Conservation (phyloP, 2,113 vertebrate genomes). For the Spermophilus dauricus region DNA sequence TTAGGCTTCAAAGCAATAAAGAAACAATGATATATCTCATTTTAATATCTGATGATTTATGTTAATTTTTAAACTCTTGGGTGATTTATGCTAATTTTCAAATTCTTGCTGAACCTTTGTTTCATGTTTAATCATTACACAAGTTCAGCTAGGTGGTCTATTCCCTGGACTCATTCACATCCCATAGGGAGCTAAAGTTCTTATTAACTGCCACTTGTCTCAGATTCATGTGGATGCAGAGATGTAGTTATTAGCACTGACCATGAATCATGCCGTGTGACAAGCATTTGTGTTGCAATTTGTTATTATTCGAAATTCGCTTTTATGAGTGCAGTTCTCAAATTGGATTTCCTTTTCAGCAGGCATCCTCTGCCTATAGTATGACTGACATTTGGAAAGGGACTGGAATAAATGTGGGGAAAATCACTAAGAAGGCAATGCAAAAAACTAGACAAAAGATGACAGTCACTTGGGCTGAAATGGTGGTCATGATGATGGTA, state of each 20-base stretch:
- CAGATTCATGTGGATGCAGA: background rate
- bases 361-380: background rate
- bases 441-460: background rate
- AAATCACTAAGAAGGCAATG: background rate
- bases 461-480: background rate
- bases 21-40: background rate
- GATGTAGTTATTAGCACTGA: background rate
- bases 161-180: background rate
- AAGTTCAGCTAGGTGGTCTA: background rate
- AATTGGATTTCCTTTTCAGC: background rate
- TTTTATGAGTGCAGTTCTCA: background rate
- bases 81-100: background rate
- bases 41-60: background rate
- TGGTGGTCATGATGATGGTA: background rate
- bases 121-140: background rate
- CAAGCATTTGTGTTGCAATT: background rate
- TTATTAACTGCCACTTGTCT: background rate
- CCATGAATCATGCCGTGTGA: background rate
- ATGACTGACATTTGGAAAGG: background rate
- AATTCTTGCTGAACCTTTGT: background rate
- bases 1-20: background rate
- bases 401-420: background rate
- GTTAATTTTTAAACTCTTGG: background rate
- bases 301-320: background rate
- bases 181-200: background rate